Percentiles rank a stretch among this genome's conserved stretches.
Evolutionary conservation across 2,113 vertebrate genomes (phyloP).

Genomic region (Scomber japonicus): DNA sequence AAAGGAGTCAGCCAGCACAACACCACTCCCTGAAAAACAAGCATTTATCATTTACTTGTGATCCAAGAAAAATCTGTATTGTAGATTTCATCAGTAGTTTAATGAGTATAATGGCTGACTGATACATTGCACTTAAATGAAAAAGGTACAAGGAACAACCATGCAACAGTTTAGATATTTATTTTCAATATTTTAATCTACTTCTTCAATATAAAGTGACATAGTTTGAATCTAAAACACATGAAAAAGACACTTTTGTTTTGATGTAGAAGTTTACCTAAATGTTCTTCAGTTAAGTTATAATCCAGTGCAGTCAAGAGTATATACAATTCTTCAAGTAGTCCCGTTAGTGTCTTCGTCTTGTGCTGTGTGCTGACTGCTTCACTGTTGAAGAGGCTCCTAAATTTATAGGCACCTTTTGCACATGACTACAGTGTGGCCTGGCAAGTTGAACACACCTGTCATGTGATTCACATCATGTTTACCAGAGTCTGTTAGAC

Average conservation of each 20-base stretch:
- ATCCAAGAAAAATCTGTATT: background rate
- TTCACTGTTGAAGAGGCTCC: slow-evolving; percentile 19
- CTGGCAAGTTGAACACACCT: slow-evolving; percentile 48
- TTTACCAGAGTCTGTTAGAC: slow-evolving; percentile 65
- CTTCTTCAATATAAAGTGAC: background rate
- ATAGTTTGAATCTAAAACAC: background rate
- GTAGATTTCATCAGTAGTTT: background rate
- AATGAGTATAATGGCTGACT: background rate
- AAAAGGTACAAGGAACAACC: background rate
- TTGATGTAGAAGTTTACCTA: slow-evolving; percentile 48
- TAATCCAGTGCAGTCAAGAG: slow-evolving; percentile 44
- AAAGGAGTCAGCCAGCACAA: slow-evolving; percentile 57
- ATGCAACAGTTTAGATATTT: background rate
- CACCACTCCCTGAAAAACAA: slow-evolving; percentile 50
- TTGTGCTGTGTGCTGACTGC: slow-evolving; percentile 15
- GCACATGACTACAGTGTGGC: slow-evolving; percentile 50
- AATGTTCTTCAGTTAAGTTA: slow-evolving; percentile 17
- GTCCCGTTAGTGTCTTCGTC: slow-evolving; percentile 30
- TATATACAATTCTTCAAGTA: slow-evolving; percentile 37
- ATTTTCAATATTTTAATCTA: background rate
- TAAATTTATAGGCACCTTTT: slow-evolving; percentile 79
- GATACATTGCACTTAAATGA: background rate
- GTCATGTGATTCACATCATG: slow-evolving; percentile 70
- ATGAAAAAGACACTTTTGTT: background rate
- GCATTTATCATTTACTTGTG: background rate